Evolutionary conservation across 2,797 vertebrate genomes (phyloP).

Genomic region (Sphaeramia orbicularis): DNA sequence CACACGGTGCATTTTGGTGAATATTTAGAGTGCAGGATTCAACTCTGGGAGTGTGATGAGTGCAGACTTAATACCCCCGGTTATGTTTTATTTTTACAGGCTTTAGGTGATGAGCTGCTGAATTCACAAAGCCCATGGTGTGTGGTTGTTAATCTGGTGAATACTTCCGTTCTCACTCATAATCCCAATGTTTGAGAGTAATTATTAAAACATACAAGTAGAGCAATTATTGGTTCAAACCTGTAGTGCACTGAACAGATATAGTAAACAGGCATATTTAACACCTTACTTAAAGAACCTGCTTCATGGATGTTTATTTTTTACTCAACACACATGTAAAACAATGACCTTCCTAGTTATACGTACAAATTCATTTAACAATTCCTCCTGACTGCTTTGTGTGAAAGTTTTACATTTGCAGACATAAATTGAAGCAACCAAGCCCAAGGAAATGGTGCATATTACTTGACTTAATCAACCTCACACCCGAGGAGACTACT

Average conservation of each 20-base stretch:
- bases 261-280: not conserved
- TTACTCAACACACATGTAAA: not conserved
- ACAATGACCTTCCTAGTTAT: too few species aligned
- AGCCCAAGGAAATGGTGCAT: not conserved
- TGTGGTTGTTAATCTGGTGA: not conserved
- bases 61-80: conserved; percentile 13
- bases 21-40: conserved; percentile 12
- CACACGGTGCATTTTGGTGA: conserved; percentile 8
- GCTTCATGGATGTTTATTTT: not conserved
- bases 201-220: not conserved
- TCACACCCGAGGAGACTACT: not conserved
- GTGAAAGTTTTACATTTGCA: conserved; percentile 15
- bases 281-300: not conserved
- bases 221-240: not conserved
- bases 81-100: conserved; percentile 21
- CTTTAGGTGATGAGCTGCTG: conserved; percentile 11
- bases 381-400: conserved; percentile 27
- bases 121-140: not conserved
- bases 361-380: conserved; percentile 11
- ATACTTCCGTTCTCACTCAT: not conserved
- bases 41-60: conserved; percentile 25
- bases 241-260: not conserved
- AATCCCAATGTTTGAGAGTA: not conserved
- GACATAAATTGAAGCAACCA: conserved; percentile 6
- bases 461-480: conserved; percentile 7